Base-by-base conservation (phyloP, 2,113 vertebrate species). In the Progne subis region DNA sequence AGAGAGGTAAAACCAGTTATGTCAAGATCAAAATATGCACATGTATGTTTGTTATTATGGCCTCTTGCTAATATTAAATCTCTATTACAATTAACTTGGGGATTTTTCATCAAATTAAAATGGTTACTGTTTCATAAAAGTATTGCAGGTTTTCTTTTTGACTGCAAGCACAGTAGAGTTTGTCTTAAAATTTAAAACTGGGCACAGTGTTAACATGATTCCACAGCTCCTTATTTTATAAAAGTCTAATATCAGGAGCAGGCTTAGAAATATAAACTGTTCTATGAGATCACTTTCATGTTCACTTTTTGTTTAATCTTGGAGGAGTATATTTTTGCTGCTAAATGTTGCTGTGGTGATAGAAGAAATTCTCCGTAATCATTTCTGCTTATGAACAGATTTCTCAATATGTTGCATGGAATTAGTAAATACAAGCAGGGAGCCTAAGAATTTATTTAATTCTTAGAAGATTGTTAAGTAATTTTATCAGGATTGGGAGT, bases 1-100 rank as follows among this genome's bases (percentile, higher is more conserved):
- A 95, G 99, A 99, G 94, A 99, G 99, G 99, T 99, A 95, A 95
- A 92, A 55, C 32, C 71, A 70, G 9, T 82, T 20, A 20, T 43
- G 17, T 59, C 77, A 76, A 70, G 47, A 86, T 77, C 32, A 69
- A 82, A 82, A 47, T 14, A 17, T 57, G 23, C 55, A 19, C 8
- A 5, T 74, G 87, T 72, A 17, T 68, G 5, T 64, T 94, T 77
- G 19, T 67, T 84, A 26, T 14, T 64, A 14, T n/a, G 43, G 6
- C 25, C 6, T 77, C 23, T 61, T 76, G 29, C 46, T 85, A 68
- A 23, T 85, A 61, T 18, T 65, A 46, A 46, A 23, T 68, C 67
- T 86, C 37, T 67, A 26, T 79, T 76, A 8, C 6, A 55, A 59
- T 74, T 55, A 25, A 50, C 41, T 61, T 53, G 21, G 5, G 1